Base-by-base conservation (phyloP, 1,140 invertebrate species). In the Neoseiulus cucumeris region DNA sequence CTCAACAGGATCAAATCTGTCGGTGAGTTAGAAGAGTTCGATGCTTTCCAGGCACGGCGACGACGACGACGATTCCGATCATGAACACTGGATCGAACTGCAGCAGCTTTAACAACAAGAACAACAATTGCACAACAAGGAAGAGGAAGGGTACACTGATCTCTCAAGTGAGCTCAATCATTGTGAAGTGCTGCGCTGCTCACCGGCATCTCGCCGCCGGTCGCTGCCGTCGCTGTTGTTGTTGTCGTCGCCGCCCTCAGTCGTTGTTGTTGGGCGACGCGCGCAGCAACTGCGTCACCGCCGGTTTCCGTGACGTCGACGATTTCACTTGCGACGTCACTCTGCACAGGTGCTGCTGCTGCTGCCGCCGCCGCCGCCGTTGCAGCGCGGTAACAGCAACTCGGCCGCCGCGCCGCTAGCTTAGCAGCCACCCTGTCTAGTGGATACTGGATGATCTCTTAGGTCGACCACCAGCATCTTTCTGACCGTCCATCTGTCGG, bases 151-250 rank as follows among this genome's bases (percentile, higher is more conserved):
- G 33, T 39, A 39, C 33, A 9, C 9, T 39, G 33, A 6, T 39
- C 33, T 9, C 33, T 39, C 33, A 9, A 51, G 4, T 12, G 20
- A 25, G 20, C 28, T 51, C 45, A 12, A 22, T 4, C 4, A 51
- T 22, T 22, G 20, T 51, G 28, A 4, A 4, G 28, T 9, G 28
- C 45, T 9, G 28, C 42, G 14, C 42, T 22, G 28, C 9, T 70
- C 71, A 0, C 20, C 28, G 20, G 45, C 45, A 22, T 22, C 20
- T 51, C 45, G 20, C 20, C 28, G 45, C 20, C 28, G 20, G 45
- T 85, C 83, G 69, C 82, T 82, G 68, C 83, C 82, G 71, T 82
- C 83, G 69, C 82, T 82, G 68, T 83, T 82, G 71, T 82, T 83
- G n/a, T n/a, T 44, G 42, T n/a, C n/a, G 42, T n/a, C n/a, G 42